Percentiles rank a stretch among this genome's conserved stretches.
phyloP scores from a whole-genome alignment of 2,797 vertebrate genomes.

The Silurus aristotelis region DNA sequence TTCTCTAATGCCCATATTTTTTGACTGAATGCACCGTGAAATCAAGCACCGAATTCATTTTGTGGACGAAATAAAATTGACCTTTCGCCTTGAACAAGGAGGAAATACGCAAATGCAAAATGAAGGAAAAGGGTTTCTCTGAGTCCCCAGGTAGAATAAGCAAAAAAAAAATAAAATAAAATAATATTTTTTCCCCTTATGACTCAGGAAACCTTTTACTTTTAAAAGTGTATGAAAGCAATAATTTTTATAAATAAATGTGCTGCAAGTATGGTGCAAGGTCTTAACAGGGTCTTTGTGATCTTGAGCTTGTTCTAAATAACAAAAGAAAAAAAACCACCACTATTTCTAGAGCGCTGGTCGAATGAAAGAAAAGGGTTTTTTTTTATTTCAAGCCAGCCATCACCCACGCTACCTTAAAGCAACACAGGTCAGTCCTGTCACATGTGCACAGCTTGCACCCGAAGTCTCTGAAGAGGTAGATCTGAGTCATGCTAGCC shows the following conservation, averaged over 20 bases:
- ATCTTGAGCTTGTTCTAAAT: constrained; percentile 56
- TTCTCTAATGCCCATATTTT: background rate
- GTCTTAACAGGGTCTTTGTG: constrained; percentile 55
- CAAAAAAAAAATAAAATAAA: background rate
- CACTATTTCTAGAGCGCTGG: constrained; percentile 73
- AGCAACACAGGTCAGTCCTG: constrained; percentile 67
- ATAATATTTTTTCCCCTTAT: background rate
- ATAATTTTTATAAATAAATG: background rate
- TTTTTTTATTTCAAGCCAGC: constrained; percentile 58
- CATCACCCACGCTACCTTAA: constrained; percentile 73
- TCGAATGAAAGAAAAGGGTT: constrained; percentile 50
- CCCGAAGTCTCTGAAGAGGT: constrained; percentile 44
- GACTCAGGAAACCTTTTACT: background rate
- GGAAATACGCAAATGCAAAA: background rate
- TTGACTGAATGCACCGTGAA: background rate
- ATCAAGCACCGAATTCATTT: background rate
- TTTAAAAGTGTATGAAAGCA: background rate
- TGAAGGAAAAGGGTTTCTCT: background rate
- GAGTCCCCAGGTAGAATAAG: background rate
- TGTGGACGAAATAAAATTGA: constrained; percentile 7
- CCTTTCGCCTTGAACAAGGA: background rate
- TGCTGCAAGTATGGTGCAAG: background rate
- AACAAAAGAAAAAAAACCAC: constrained; percentile 50
- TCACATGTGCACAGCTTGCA: constrained; percentile 44
- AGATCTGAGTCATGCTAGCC: constrained; percentile 51